Evolutionary conservation across 2,888 invertebrate genomes (phyloP).

Genomic region (Drosophila neoperkinsi): DNA sequence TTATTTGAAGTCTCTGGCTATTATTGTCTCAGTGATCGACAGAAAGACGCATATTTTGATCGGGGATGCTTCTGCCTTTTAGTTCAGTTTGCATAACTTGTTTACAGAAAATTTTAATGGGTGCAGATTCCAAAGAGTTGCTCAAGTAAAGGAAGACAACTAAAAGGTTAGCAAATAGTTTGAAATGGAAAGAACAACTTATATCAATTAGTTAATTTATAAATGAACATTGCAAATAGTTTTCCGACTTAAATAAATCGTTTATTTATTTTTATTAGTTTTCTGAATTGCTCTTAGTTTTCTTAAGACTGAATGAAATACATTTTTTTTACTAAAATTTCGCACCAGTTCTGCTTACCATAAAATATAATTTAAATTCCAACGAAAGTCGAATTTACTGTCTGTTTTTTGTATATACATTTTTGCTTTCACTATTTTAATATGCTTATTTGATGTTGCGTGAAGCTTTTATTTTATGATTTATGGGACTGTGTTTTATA

Average conservation of each 20-base stretch:
- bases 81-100: not conserved
- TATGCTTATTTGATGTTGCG: conserved; percentile 11
- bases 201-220: not conserved
- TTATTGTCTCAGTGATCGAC: no score
- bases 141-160: not conserved
- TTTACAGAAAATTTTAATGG: not conserved
- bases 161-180: not conserved
- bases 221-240: not conserved
- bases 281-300: not conserved
- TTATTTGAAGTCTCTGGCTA: not conserved
- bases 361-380: not conserved
- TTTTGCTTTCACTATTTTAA: conserved; percentile 9
- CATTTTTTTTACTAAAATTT: not conserved
- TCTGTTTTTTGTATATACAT: not conserved
- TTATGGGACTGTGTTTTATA: conserved; percentile 8
- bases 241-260: not conserved
- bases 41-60: not conserved
- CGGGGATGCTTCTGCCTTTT: not conserved
- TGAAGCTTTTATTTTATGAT: conserved; percentile 9
- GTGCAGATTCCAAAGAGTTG: not conserved
- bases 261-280: not conserved
- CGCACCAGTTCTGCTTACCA: not conserved
- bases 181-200: not conserved
- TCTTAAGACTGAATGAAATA: not conserved
- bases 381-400: not conserved